A percentile compares a stretch with the other conserved stretches of the same genome.
These are phyloP conservation scores for zebrafish (Danio rerio) DNA, from an alignment of 2,113 vertebrate genomes.

Conservation along the genomic window DNA sequence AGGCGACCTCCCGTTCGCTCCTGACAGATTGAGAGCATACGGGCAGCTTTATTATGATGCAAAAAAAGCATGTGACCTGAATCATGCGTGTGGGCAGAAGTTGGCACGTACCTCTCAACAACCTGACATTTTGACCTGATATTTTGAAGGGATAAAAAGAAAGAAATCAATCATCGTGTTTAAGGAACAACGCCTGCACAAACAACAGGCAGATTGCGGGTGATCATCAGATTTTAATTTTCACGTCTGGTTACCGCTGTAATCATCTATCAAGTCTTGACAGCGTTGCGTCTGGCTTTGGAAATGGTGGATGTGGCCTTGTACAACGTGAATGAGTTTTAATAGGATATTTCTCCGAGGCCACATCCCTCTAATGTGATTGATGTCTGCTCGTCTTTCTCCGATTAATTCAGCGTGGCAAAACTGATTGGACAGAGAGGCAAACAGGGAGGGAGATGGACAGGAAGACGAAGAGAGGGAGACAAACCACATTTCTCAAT, in stretches of 20 bases:
- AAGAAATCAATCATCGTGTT: neutral
- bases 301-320: conserved; percentile 31
- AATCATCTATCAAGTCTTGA: conserved; percentile 38
- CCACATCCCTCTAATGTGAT: conserved; percentile 55
- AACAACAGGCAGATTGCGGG: conserved; percentile 7
- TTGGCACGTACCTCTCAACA: neutral
- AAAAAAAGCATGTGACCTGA: neutral
- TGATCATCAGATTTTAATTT: conserved; percentile 44
- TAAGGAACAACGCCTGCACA: conserved; percentile 1
- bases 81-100: neutral
- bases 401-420: conserved; percentile 61
- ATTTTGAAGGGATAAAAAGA: conserved; percentile 1
- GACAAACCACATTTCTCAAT: conserved; percentile 43
- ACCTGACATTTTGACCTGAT: neutral
- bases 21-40: conserved; percentile 21
- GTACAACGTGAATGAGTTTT: conserved; percentile 29
- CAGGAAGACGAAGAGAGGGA: conserved; percentile 47
- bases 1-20: neutral
- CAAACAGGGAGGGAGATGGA: conserved; percentile 10
- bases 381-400: conserved; percentile 59
- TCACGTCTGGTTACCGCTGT: neutral
- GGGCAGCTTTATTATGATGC: conserved; percentile 28
- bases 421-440: conserved; percentile 55
- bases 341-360: conserved; percentile 46
- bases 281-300: neutral